These are phyloP conservation scores for Tenodera sinensis DNA, from an alignment of 2,888 invertebrate species.

Conservation along the genomic window DNA sequence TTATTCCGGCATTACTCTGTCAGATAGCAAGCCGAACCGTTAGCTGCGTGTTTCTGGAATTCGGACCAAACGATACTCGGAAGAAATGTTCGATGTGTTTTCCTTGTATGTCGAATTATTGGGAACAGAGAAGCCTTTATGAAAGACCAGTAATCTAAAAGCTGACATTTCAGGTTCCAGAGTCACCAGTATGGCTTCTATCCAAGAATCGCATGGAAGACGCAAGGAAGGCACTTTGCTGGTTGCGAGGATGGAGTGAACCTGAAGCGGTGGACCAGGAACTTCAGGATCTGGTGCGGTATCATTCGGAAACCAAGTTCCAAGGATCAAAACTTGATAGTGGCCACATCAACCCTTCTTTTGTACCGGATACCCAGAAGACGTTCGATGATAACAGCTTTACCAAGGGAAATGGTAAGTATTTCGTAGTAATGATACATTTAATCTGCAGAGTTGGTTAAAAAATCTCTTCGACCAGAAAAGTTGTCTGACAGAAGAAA, in stretches of 20 bases:
- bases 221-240: not conserved
- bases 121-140: too few species aligned
- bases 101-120: too few species aligned
- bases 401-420: not conserved
- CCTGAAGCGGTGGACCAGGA: constrained; percentile 56
- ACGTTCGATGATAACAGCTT: not conserved
- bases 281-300: not conserved
- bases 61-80: too few species aligned
- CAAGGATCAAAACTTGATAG: not conserved
- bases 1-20: too few species aligned
- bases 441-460: too few species aligned
- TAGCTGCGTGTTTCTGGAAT: too few species aligned
- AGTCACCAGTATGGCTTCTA: not conserved
- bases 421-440: not conserved
- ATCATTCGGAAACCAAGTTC: not conserved
- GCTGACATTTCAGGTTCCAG: not conserved
- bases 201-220: not conserved
- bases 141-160: not conserved
- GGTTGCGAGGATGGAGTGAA: not conserved
- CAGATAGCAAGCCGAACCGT: too few species aligned
- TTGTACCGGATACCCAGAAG: not conserved
- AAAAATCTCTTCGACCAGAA: too few species aligned
- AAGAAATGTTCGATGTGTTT: too few species aligned
- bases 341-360: not conserved
- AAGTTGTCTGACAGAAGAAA: too few species aligned